Conservation (phyloP, 1,140 invertebrate genomes). For the Helicoverpa armigera region DNA sequence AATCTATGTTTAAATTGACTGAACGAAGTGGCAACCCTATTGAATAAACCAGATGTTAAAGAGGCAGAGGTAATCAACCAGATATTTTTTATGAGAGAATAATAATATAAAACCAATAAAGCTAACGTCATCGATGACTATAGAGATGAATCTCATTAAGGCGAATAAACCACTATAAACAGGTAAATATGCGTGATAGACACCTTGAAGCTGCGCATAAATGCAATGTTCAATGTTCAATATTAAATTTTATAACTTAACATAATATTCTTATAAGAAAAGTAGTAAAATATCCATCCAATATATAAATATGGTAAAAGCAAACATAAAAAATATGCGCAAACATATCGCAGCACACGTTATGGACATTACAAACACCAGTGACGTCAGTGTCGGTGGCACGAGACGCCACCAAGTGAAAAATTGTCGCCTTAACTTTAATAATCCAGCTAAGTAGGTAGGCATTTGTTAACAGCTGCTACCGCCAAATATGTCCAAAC, state of each 20-base stretch:
- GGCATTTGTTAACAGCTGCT: conserved; percentile 48
- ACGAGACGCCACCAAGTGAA: conserved; percentile 26
- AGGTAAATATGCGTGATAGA: not conserved
- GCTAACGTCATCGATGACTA: conserved; percentile 22
- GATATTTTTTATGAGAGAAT: conserved; percentile 17
- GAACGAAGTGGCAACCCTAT: too few species aligned
- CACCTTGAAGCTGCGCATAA: conserved; percentile 10
- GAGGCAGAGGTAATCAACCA: conserved; percentile 15
- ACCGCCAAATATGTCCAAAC: conserved; percentile 59
- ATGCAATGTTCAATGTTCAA: not conserved
- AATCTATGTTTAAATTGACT: not conserved
- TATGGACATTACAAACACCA: conserved; percentile 29
- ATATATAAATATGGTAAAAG: not conserved
- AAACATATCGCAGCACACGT: conserved; percentile 1
- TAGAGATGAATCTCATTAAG: conserved; percentile 10
- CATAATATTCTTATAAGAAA: not conserved
- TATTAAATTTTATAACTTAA: not conserved
- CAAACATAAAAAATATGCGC: conserved; percentile 3
- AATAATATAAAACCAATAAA: conserved; percentile 32
- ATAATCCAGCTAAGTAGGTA: conserved; percentile 41
- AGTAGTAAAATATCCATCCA: not conserved
- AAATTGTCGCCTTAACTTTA: conserved; percentile 45
- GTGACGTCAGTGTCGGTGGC: conserved; percentile 20
- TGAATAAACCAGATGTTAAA: conserved; percentile 20
- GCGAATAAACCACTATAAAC: conserved; percentile 3